A percentile compares a stretch with the other conserved stretches of the same genome.
These are phyloP conservation scores for Odontomachus brunneus DNA, from an alignment of 1,140 invertebrate species.

Conservation along the genomic window DNA sequence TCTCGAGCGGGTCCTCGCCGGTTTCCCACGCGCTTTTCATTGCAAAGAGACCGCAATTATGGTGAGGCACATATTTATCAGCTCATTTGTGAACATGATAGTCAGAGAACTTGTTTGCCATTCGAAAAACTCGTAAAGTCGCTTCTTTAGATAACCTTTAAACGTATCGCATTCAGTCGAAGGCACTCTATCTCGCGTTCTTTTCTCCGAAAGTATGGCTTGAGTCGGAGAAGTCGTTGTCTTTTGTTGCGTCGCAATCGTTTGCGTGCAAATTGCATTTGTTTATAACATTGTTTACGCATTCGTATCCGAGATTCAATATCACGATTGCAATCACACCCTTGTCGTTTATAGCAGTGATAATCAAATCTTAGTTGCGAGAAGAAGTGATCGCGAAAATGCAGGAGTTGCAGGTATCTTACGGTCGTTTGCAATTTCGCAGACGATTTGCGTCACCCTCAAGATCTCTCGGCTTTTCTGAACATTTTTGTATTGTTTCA, in stretches of 20 bases:
- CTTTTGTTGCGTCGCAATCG: not conserved
- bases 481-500: not conserved
- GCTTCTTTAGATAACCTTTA: constrained; percentile 23
- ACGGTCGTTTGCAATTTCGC: constrained; percentile 2
- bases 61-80: constrained; percentile 54
- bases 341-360: not conserved
- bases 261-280: constrained; percentile 8
- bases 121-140: not conserved
- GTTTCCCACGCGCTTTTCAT: constrained; percentile 10
- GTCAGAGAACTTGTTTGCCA: not conserved
- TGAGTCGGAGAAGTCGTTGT: not conserved
- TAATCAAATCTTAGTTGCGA: not conserved
- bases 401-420: constrained; percentile 23
- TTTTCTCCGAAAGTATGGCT: not conserved
- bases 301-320: not conserved
- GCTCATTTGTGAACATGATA: too few species aligned
- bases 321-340: not conserved
- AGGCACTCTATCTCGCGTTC: not conserved
- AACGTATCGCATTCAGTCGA: not conserved
- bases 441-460: not conserved
- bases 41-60: constrained; percentile 41
- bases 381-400: constrained; percentile 3
- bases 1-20: constrained; percentile 49
- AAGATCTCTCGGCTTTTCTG: not conserved
- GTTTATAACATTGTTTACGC: constrained; percentile 30